phyloP scores from a whole-genome alignment of 2,888 invertebrate species.

The Blera fallax region DNA sequence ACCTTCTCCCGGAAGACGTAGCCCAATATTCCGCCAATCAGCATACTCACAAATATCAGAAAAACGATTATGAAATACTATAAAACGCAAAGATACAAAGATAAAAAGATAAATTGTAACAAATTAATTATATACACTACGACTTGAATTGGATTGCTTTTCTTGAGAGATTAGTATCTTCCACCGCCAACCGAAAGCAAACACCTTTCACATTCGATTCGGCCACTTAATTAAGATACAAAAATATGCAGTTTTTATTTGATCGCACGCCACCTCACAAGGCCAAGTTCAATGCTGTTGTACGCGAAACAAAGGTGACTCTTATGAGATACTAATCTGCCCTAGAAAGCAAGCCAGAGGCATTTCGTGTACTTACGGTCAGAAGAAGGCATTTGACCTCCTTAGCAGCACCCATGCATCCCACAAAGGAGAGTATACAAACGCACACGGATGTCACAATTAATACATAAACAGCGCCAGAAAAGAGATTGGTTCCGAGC shows the following conservation, averaged over 20 bases:
- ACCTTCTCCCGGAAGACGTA: conserved; percentile 95
- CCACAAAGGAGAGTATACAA: conserved; percentile 92
- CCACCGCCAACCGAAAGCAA: not conserved
- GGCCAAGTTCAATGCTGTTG: conserved; percentile 46
- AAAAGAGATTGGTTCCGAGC: conserved; percentile 92
- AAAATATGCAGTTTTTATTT: conserved; percentile 8
- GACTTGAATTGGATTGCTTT: conserved; percentile 3
- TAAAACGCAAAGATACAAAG: conserved; percentile 59
- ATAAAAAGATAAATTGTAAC: not conserved
- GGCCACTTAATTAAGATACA: conserved; percentile 19
- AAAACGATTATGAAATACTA: conserved; percentile 95
- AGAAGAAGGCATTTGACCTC: conserved; percentile 97
- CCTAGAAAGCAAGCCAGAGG: not conserved
- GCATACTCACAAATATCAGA: conserved; percentile 93
- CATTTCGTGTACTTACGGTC: conserved; percentile 85
- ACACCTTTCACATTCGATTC: conserved; percentile 50
- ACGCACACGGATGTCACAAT: conserved; percentile 91
- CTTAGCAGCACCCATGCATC: conserved; percentile 95
- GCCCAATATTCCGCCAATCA: conserved; percentile 94
- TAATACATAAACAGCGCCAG: conserved; percentile 92
- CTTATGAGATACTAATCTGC: conserved; percentile 1
- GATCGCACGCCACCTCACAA: not conserved
- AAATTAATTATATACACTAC: conserved; percentile 7
- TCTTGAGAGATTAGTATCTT: conserved; percentile 15
- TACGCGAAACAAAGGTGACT: conserved; percentile 1